Percentiles rank a stretch among this genome's conserved stretches.
phyloP scores from a whole-genome alignment of 2,113 vertebrate genomes.

The Tachysurus fulvidraco region DNA sequence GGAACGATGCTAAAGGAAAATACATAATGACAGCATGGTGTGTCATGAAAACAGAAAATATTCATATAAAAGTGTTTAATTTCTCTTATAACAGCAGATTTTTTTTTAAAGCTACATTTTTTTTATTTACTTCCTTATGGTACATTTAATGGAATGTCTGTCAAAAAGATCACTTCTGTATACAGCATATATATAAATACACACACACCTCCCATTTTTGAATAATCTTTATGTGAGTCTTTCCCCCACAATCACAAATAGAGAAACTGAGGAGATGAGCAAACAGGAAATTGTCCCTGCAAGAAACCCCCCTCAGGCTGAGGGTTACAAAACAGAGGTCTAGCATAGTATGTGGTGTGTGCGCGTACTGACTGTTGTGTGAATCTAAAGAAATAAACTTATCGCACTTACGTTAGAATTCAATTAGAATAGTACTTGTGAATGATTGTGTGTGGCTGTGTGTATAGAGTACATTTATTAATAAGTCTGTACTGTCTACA shows the following conservation, averaged over 20 bases:
- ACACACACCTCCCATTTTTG: not conserved
- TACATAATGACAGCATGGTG: not conserved
- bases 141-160: not conserved
- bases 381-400: not conserved
- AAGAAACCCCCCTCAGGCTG: constrained; percentile 3
- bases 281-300: constrained; percentile 19
- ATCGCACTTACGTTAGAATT: not conserved
- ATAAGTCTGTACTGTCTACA: not conserved
- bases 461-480: not conserved
- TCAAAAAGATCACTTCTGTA: not conserved
- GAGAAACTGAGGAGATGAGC: constrained; percentile 7
- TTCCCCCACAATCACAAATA: not conserved
- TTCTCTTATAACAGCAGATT: not conserved
- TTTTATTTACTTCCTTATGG: not conserved
- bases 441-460: not conserved
- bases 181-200: too few relatives aligned
- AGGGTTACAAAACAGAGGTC: not conserved
- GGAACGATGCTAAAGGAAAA: not conserved
- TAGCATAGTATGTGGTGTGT: constrained; percentile 1
- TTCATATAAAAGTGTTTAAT: not conserved
- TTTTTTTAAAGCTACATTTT: not conserved
- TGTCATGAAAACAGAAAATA: not conserved
- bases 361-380: not conserved
- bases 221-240: not conserved
- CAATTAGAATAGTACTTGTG: not conserved